Evolutionary conservation across 2,113 vertebrate species (phyloP).

Genomic region (Percopsis transmontana): DNA sequence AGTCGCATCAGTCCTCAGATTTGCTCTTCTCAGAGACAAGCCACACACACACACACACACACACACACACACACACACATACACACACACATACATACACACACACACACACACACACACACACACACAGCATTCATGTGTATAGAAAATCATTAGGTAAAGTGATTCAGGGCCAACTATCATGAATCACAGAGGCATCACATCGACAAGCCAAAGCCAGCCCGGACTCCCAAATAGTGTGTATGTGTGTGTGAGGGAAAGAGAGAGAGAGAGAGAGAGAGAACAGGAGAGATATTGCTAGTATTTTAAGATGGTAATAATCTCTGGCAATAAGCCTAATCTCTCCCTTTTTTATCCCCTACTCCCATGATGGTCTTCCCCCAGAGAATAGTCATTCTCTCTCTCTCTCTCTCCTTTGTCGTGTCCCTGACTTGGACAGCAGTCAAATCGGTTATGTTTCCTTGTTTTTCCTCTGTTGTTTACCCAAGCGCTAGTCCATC

Average conservation of each 20-base stretch:
- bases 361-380: neutral
- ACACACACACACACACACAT: neutral
- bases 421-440: slow-evolving; percentile 29
- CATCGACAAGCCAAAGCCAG: slow-evolving; percentile 71
- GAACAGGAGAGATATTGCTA: slow-evolving; percentile 54
- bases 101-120: slow-evolving; percentile 18
- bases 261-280: slow-evolving; percentile 57
- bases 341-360: neutral
- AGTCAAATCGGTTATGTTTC: slow-evolving; percentile 8
- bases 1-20: slow-evolving; percentile 63
- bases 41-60: neutral
- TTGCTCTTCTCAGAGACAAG: slow-evolving; percentile 35
- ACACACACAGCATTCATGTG: slow-evolving; percentile 39
- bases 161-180: slow-evolving; percentile 75
- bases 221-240: slow-evolving; percentile 54
- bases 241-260: slow-evolving; percentile 18
- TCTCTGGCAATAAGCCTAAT: neutral
- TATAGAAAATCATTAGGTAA: slow-evolving; percentile 76
- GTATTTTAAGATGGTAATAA: too few relatives aligned
- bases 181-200: slow-evolving; percentile 77
- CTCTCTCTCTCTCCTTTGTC: slow-evolving; percentile 26
- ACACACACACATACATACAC: slow-evolving; percentile 13
- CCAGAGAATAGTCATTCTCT: neutral
- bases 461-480: slow-evolving; percentile 23
- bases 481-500: slow-evolving; percentile 4